phyloP scores from a whole-genome alignment of 1,140 invertebrate genomes.

The Leptestheria dahalacensis region DNA sequence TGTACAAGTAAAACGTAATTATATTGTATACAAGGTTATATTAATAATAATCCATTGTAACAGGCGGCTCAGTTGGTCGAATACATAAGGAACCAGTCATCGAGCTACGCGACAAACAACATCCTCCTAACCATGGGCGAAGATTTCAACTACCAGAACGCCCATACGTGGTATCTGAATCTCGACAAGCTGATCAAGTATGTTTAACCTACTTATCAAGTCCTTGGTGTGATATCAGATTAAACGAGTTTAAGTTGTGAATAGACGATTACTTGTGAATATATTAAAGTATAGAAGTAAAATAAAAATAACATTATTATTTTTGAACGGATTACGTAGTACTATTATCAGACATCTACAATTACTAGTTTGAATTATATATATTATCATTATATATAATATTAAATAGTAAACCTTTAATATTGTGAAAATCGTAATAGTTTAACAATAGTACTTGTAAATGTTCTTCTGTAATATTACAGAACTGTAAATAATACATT shows the following conservation, averaged over 20 bases:
- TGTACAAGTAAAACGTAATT: no score
- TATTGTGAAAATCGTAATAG: no score
- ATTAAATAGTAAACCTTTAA: no score
- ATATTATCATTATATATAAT: no score
- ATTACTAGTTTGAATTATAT: no score
- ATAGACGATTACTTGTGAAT: background rate
- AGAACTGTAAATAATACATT: no score
- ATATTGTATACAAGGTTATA: no score
- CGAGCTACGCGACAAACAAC: conserved; percentile 41
- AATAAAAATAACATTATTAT: background rate
- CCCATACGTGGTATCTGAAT: conserved; percentile 68
- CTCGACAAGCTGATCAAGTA: conserved; percentile 78
- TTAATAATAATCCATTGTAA: no score
- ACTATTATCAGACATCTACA: no score
- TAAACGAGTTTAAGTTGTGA: background rate
- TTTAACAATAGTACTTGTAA: no score
- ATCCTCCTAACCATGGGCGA: conserved; percentile 82
- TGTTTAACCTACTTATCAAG: conserved; percentile 12
- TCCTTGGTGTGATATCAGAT: background rate
- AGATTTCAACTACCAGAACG: conserved; percentile 81
- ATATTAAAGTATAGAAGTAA: background rate
- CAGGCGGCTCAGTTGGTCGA: conserved; percentile 15
- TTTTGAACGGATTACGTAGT: no score
- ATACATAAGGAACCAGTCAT: conserved; percentile 21
- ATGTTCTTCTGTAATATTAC: no score